Base-by-base conservation (phyloP, 2,113 vertebrate species). In the Prinia subflava region DNA sequence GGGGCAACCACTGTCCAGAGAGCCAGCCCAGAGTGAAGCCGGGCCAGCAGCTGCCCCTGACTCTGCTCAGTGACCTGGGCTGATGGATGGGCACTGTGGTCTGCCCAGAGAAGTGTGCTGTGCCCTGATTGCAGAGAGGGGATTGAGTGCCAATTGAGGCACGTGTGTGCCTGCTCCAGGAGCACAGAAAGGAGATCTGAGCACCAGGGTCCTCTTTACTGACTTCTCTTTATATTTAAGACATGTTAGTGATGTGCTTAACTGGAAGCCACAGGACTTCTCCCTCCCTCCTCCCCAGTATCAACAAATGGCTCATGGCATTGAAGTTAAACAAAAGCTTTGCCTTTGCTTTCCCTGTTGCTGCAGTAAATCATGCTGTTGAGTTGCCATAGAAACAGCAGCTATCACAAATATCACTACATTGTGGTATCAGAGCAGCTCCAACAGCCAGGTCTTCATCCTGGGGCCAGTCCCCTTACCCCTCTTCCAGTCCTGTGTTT, bases 261-360 rank as follows among this genome's bases (percentile, higher is more conserved):
- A 69, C 60, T 62, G 75, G 79, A 75, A 88, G 47, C 49, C 46
- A 86, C 44, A 74, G 46, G 52, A 53, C 27, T 76, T 88, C 49
- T 77, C 18, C 13, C 35, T 85, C 25, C 10, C 69, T 87, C 49
- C 57, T 78, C 56, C 56, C 47, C 53, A 78, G 0, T 50, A 87
- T 69, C 87, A 95, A 89, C 83, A 95, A 92, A 90, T 30, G 95
- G 94, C 63, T 90, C 83, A 70, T 47, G 63, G 39, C 70, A 76
- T 18, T 81, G 84, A 91, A 91, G 89, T 82, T 47, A 86, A 96
- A 93, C 68, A 94, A 95, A 95, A 97, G 79, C 83, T 95, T 85
- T 70, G 47, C 91, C 75, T 83, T 95, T 94, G 53, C 89, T 94
- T 96, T 96, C 75, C 67, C 70, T 83, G 15, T 78, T 83, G 71